Evolutionary conservation across 2,888 invertebrate genomes (phyloP), one percentile per base, ranked within the genome.

Genomic region (Spilosoma lubricipeda): DNA sequence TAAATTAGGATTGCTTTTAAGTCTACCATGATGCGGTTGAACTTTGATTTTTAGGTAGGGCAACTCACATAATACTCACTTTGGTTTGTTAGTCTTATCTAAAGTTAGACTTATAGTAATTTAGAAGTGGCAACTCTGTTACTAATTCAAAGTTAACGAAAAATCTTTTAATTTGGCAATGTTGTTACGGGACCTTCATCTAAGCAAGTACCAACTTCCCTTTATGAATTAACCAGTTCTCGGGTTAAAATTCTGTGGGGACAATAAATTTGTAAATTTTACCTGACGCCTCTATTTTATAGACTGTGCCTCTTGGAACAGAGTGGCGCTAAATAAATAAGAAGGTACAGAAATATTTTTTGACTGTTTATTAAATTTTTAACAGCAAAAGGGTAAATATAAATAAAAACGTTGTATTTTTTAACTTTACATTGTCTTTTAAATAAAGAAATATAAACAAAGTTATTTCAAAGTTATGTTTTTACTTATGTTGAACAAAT

Each of bases 161-260:
- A 90, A 91, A 89, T 89, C 88, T 90, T 91, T 89, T 90, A 90
- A 90, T 92, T 91, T 88, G 88, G 85, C 87, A 85, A 86, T 87
- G 87, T 86, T 88, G 87, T 84, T 80, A 79, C 80, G 76, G 82
- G n/a, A n/a, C 77, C 81, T 70, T 76, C 78, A 74, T 77, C 77
- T 75, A 77, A 77, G 76, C 39, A 80, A 65, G 77, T 45, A 64
- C 72, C 74, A 81, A 81, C 77, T 86, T 85, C 77, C 70, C 75
- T 82, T 83, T 82, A 80, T 76, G 77, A 80, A 75, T 78, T 75
- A 73, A 73, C 70, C 70, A 74, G 73, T 74, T 78, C 77, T 74
- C 73, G 68, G 78, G 79, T 85, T 85, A 81, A 81, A 82, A 85
- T 80, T 80, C 80, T 80, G 80, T 78, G 71, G 85, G 82, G 82